Percentiles rank a stretch among this genome's conserved stretches.
phyloP scores from a whole-genome alignment of 2,888 invertebrate genomes.

The Ashinkailepas kermadecensis region DNA sequence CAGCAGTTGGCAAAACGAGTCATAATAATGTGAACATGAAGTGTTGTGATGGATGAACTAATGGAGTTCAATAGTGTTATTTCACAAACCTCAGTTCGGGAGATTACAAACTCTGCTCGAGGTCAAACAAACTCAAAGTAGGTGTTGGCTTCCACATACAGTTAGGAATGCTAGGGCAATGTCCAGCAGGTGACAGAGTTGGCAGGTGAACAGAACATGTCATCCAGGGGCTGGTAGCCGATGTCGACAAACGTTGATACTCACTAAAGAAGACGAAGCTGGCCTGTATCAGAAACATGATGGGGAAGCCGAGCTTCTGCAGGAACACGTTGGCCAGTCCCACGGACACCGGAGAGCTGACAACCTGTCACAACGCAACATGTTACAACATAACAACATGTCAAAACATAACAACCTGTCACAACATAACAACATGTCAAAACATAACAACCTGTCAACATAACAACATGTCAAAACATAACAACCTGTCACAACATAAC shows the following conservation, averaged over 20 bases:
- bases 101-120: neutral
- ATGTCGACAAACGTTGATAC: neutral
- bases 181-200: neutral
- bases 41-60: too few relatives aligned
- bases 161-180: neutral
- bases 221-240: neutral
- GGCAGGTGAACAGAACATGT: neutral
- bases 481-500: too few relatives aligned
- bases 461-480: too few relatives aligned
- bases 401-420: too few relatives aligned
- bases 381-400: too few relatives aligned
- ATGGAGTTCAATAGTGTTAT: too few relatives aligned
- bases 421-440: too few relatives aligned
- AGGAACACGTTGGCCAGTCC: conserved; percentile 3
- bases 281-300: neutral
- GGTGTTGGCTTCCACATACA: neutral
- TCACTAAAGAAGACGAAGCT: neutral
- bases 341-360: neutral
- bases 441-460: too few relatives aligned
- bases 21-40: too few relatives aligned
- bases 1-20: too few relatives aligned
- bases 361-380: neutral
- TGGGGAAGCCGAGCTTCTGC: neutral
- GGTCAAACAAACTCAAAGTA: neutral
- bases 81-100: too few relatives aligned